Percentiles rank a stretch among this genome's conserved stretches.
These are phyloP conservation scores for Anastrepha ludens DNA, from an alignment of 1,140 invertebrate genomes.

Conservation along the genomic window DNA sequence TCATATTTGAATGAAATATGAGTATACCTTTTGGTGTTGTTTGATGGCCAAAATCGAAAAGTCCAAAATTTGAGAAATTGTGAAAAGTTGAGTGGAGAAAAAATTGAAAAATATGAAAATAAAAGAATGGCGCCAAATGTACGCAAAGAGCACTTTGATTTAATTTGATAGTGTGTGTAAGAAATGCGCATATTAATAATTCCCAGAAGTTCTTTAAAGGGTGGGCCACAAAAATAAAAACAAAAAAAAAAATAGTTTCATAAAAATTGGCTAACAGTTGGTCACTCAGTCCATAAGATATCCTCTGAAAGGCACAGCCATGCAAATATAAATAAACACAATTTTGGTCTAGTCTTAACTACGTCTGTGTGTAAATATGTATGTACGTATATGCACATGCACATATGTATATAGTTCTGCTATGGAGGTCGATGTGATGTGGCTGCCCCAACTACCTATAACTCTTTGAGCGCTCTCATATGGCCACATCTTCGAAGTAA, in stretches of 20 bases:
- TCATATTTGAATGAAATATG: slow-evolving; percentile 36
- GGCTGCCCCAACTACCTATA: background rate
- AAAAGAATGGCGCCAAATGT: slow-evolving; percentile 4
- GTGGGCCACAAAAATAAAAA: background rate
- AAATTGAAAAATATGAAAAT: background rate
- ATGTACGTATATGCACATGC: too few species aligned
- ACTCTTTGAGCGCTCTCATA: background rate
- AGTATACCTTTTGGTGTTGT: background rate
- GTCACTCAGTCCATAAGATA: background rate
- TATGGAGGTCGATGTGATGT: too few species aligned
- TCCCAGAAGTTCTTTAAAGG: background rate
- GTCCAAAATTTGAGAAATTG: slow-evolving; percentile 19
- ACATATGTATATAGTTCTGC: too few species aligned
- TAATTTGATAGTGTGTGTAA: background rate
- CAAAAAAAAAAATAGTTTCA: background rate
- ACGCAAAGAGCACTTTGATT: slow-evolving; percentile 26
- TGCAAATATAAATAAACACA: too few species aligned
- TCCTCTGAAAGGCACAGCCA: background rate
- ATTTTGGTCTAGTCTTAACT: too few species aligned
- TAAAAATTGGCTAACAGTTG: background rate
- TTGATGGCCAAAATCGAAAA: background rate
- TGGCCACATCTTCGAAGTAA: background rate
- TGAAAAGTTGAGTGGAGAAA: background rate
- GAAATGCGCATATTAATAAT: background rate
- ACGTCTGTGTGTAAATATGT: too few species aligned